Conservation (phyloP, 2,797 vertebrate species). For the Sylvia borin region DNA sequence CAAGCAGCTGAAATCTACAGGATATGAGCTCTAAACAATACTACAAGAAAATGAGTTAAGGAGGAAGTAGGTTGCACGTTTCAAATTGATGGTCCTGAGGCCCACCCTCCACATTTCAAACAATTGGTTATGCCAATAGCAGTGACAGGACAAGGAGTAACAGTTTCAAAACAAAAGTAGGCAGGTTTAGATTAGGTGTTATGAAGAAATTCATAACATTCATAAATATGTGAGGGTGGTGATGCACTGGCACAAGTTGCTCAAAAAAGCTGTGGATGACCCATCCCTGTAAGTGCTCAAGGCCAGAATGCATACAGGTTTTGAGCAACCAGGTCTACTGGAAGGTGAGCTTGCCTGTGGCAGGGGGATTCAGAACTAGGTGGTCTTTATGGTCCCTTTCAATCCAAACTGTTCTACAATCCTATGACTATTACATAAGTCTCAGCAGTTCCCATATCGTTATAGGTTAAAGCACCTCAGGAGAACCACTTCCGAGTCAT, state of each 20-base stretch:
- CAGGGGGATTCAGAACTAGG: neutral
- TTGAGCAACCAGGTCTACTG: neutral
- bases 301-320: neutral
- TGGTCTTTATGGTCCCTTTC: neutral
- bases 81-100: neutral
- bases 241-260: neutral
- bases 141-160: neutral
- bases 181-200: neutral
- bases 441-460: neutral
- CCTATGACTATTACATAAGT: neutral
- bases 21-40: neutral
- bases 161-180: neutral
- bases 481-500: neutral
- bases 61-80: neutral
- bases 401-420: neutral
- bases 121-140: neutral
- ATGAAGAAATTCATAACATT: neutral
- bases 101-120: accelerated
- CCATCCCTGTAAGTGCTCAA: neutral
- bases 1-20: neutral
- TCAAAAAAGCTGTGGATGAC: neutral
- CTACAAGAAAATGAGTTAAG: neutral
- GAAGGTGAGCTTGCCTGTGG: neutral
- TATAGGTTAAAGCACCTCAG: neutral
- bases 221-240: neutral